Evolutionary conservation across 2,888 invertebrate genomes (phyloP).

Genomic region (Sesamia inferens): DNA sequence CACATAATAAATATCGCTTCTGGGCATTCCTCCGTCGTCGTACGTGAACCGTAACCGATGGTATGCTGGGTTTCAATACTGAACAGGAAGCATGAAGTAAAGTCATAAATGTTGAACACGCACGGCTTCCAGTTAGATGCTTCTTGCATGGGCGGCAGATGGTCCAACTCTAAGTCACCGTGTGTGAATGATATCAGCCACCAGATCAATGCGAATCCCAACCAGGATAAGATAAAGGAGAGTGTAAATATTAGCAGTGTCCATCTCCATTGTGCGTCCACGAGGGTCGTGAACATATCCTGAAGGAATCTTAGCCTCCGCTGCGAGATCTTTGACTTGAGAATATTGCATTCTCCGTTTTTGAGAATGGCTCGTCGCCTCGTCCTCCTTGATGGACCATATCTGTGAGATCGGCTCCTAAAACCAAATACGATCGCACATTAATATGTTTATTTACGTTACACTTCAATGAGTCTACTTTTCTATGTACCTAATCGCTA

Average conservation of each 20-base stretch:
- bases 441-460: constrained; percentile 68
- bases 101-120: constrained; percentile 94
- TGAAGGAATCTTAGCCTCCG: constrained; percentile 93
- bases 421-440: constrained; percentile 75
- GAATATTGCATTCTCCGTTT: constrained; percentile 98
- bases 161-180: constrained; percentile 93
- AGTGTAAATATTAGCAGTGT: constrained; percentile 96
- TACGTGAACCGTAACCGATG: constrained; percentile 96
- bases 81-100: constrained; percentile 97
- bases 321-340: constrained; percentile 96
- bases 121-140: constrained; percentile 93
- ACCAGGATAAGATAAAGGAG: constrained; percentile 96
- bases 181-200: constrained; percentile 96
- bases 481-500: constrained; percentile 66
- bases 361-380: constrained; percentile 97
- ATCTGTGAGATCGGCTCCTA: constrained; percentile 93
- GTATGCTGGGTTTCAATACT: constrained; percentile 98
- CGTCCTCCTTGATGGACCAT: constrained; percentile 92
- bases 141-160: constrained; percentile 88
- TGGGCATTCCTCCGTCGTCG: constrained; percentile 96
- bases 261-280: constrained; percentile 98
- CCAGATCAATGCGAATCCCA: constrained; percentile 96
- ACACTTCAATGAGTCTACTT: constrained; percentile 72
- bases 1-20: constrained; percentile 97
- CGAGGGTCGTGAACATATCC: constrained; percentile 96